Evolutionary conservation across 1,140 invertebrate genomes (phyloP), one percentile per base, ranked within the genome.

Genomic region (Triops cancriformis): DNA sequence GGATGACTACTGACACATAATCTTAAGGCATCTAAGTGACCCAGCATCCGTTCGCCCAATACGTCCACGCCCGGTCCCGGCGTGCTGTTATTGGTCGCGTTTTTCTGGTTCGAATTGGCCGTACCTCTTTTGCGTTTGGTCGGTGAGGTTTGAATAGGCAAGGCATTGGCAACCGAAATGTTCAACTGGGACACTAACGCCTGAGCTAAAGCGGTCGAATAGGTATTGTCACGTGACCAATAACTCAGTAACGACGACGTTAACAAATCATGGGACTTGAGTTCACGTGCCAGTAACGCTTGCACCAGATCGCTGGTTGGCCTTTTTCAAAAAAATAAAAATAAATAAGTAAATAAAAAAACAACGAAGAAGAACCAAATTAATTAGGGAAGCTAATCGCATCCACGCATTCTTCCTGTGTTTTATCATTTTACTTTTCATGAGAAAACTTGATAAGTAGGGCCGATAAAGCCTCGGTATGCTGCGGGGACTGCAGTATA

Each of bases 401-500:
- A 18, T 9, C 43, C 72, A 76, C 18, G 26, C 27, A 80, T 37
- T 73, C 79, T 64, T 28, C 10, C 37, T 77, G 51, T 64, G 6
- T 14, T n/a, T 64, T 64, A 64, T 18, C 51, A 64, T 85, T 86
- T 86, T 85, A 91, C 90, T 91, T 92, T 86, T 97, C 95, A 86
- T 94, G 92, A 85, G 96, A 96, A 74, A 98, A 85, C 87, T 96
- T 91, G 74, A 98, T 88, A 80, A 97, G 85, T 79, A 98, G 91
- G 77, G 93, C 91, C n/a, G 94, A 95, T 10, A 98, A 85, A 3
- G 96, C 96, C 88, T 98, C 96, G 0, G 95, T 90, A 84, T 98
- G 94, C 81, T 91, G 91, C 82, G 89, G 88, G 86, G 91, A 94
- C 82, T 97, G 93, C 75, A 98, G 85, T 84, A 94, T 93, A 4